phyloP scores from a whole-genome alignment of 2,888 invertebrate species.

The Apocheima hispidaria region DNA sequence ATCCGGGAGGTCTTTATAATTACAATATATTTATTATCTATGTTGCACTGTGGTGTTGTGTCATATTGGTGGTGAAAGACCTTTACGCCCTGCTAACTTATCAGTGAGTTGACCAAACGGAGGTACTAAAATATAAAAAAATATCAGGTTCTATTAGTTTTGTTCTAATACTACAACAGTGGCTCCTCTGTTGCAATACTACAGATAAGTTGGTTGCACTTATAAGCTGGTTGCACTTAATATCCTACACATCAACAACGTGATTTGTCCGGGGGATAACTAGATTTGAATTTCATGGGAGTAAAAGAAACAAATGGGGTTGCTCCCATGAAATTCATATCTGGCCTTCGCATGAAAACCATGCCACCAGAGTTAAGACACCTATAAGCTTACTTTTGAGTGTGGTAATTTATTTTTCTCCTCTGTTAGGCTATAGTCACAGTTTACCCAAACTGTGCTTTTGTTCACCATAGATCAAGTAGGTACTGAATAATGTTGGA shows the following conservation, averaged over 20 bases:
- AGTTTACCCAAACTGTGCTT: too few species aligned
- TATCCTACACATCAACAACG: too few species aligned
- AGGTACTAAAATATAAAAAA: not conserved
- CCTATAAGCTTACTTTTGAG: too few species aligned
- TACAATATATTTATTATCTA: slow-evolving; percentile 25
- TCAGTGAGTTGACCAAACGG: not conserved
- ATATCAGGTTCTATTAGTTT: not conserved
- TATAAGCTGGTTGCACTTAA: not conserved
- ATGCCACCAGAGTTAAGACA: too few species aligned
- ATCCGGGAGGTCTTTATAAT: slow-evolving; percentile 75
- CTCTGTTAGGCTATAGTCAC: too few species aligned
- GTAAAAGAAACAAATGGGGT: too few species aligned
- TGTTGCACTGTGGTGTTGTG: slow-evolving; percentile 36
- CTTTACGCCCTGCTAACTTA: not conserved
- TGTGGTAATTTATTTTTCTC: too few species aligned
- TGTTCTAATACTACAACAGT: not conserved
- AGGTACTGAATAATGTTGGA: not conserved
- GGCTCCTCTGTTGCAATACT: not conserved
- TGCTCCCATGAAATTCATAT: too few species aligned
- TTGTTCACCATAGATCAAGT: not conserved
- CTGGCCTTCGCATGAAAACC: too few species aligned
- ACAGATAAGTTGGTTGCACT: not conserved
- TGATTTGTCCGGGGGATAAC: too few species aligned
- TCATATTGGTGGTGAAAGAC: slow-evolving; percentile 36
- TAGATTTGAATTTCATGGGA: too few species aligned